Evolutionary conservation across 2,888 invertebrate genomes (phyloP).

Genomic region (Chromoteleia sp.): DNA sequence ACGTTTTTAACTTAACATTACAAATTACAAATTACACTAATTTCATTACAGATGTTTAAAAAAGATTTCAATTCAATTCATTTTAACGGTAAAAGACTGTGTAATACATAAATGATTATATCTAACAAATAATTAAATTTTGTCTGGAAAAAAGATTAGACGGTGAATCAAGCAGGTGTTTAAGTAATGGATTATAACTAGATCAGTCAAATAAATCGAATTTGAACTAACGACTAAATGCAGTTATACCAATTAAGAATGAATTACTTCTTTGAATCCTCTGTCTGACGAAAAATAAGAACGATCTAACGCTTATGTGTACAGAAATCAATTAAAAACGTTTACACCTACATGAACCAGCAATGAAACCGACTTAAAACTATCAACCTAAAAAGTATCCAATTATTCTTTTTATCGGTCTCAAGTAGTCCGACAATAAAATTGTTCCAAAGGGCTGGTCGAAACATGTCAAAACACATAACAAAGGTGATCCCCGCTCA

Average conservation of each 20-base stretch:
- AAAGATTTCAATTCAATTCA: too few relatives aligned
- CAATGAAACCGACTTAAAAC: background rate
- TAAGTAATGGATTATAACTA: conserved; percentile 3
- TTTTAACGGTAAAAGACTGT: too few relatives aligned
- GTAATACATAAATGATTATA: too few relatives aligned
- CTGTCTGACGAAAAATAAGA: too few relatives aligned
- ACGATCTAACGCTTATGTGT: background rate
- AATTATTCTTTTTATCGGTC: conserved; percentile 28
- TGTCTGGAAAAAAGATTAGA: background rate
- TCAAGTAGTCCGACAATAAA: conserved; percentile 30
- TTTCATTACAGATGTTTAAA: too few relatives aligned
- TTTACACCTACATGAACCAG: background rate
- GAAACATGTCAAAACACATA: conserved; percentile 50
- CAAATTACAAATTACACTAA: too few relatives aligned
- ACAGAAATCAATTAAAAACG: conserved; percentile 14
- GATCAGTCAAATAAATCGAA: conserved; percentile 14
- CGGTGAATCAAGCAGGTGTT: background rate
- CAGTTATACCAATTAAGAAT: conserved; percentile 8
- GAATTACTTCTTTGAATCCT: background rate
- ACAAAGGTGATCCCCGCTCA: conserved; percentile 54
- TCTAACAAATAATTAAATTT: too few relatives aligned
- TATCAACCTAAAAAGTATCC: background rate
- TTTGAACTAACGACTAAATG: conserved; percentile 9
- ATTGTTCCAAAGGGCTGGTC: conserved; percentile 30
- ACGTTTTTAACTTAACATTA: too few relatives aligned